A percentile compares a stretch with the other conserved stretches of the same genome.
These are phyloP conservation scores for Rhinogobius similis DNA, from an alignment of 2,113 vertebrate genomes.

Conservation along the genomic window DNA sequence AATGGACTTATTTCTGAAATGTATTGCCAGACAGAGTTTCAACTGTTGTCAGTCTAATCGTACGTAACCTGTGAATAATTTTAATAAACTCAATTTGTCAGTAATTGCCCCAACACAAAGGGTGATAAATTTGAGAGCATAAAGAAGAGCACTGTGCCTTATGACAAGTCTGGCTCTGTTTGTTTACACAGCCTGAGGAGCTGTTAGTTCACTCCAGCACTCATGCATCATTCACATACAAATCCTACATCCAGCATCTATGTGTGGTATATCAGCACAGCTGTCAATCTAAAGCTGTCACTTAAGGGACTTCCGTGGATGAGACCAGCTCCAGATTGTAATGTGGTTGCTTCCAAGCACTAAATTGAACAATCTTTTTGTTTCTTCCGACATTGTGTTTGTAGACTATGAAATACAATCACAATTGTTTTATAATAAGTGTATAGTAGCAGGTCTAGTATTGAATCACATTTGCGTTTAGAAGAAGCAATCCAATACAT, in stretches of 20 bases:
- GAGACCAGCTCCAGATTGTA: background rate
- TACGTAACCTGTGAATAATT: constrained; percentile 23
- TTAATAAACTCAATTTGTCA: constrained; percentile 55
- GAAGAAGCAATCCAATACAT: background rate
- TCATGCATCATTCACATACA: constrained; percentile 6
- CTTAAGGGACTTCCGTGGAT: background rate
- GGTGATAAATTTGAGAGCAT: constrained; percentile 30
- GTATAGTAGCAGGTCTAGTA: background rate
- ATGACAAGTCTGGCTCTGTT: constrained; percentile 29
- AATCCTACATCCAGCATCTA: background rate
- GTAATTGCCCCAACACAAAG: constrained; percentile 14
- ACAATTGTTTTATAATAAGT: no score
- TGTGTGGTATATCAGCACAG: background rate
- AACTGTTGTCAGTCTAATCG: constrained; percentile 32
- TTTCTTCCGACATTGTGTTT: no score
- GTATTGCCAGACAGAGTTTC: constrained; percentile 35
- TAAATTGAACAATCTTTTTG: no score
- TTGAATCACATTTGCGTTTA: background rate
- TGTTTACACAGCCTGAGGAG: constrained; percentile 24
- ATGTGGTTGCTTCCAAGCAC: no score
- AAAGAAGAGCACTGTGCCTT: constrained; percentile 36
- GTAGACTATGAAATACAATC: no score
- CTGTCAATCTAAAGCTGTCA: background rate
- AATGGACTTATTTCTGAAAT: constrained; percentile 57
- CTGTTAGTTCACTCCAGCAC: constrained; percentile 11